Evolutionary conservation across 2,113 vertebrate species (phyloP), one percentile per base, ranked within the genome.

Genomic region (Leptobrachium ailaonicum): DNA sequence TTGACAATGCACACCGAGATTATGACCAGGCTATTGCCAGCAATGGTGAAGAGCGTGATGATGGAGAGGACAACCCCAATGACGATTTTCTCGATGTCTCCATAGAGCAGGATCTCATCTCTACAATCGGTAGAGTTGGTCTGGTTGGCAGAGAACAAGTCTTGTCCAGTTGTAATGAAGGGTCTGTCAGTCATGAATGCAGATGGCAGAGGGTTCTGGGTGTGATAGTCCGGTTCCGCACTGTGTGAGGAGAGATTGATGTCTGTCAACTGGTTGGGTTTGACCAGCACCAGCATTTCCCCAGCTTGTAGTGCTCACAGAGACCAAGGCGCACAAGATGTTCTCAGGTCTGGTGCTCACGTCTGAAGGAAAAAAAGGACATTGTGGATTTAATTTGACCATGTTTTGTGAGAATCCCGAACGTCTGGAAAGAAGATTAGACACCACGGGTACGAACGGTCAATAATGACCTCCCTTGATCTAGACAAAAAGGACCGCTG

Each of bases 1-100:
- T 94, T 94, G 68, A 94, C 92, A 2, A 91, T 89, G 83, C 92
- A 92, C 6, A 93, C 92, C 0, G 93, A 94, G 84, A 94, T 91
- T 83, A 94, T 90, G 73, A 94, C 92, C 88, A 94, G 75, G 1
- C 87, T 72, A 85, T 94, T 94, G 62, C 93, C 92, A 0, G 92
- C 91, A 0, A 93, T 88, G 68, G 92, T 94, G 50, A 76, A 85
- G 74, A 93, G 83, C 47, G 90, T 94, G 77, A 94, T 90, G 87
- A 91, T 85, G 75, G 92, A 91, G 76, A 93, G 87, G 83, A 92
- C 88, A 0, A 76, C 86, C 1, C 93, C 93, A 2, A 94, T 92
- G 72, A 94, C 85, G 0, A 94, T 83, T 75, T 93, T 93, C 84
- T 92, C 92, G 0, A 86, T 87, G 81, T 89, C 89, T 60, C 92